phyloP scores from a whole-genome alignment of 2,888 invertebrate genomes.

The Drosophila formosana region DNA sequence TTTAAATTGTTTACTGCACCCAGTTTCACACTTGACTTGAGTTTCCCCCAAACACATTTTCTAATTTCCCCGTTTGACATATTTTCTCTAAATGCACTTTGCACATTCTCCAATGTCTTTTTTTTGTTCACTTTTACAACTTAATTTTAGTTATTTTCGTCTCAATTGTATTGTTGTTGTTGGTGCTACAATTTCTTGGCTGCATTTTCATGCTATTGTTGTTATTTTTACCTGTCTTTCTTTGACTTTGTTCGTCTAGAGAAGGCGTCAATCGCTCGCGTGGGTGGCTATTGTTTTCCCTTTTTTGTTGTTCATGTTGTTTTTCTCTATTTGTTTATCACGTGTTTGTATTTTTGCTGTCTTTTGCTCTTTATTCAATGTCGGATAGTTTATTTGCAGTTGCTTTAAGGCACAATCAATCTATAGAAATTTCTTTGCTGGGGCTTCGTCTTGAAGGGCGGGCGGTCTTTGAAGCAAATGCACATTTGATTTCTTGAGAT shows the following conservation, averaged over 20 bases:
- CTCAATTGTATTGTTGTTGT: slow-evolving; percentile 60
- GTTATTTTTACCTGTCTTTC: slow-evolving; percentile 53
- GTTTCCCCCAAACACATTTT: slow-evolving; percentile 35
- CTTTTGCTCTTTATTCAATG: slow-evolving; percentile 55
- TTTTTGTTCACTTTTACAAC: slow-evolving; percentile 56
- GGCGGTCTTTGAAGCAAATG: neutral
- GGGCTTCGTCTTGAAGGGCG: slow-evolving; percentile 38
- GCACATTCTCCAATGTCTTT: slow-evolving; percentile 28
- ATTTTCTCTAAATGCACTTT: slow-evolving; percentile 62
- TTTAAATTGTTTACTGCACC: slow-evolving; percentile 33
- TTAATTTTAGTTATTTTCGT: slow-evolving; percentile 62
- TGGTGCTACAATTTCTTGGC: slow-evolving; percentile 52
- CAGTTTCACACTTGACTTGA: slow-evolving; percentile 20
- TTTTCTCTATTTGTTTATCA: slow-evolving; percentile 58
- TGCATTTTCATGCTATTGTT: slow-evolving; percentile 41
- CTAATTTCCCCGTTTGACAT: slow-evolving; percentile 65
- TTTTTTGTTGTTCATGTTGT: slow-evolving; percentile 25
- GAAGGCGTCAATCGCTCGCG: slow-evolving; percentile 46
- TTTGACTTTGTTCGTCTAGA: slow-evolving; percentile 24
- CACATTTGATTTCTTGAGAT: neutral
- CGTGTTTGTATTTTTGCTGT: slow-evolving; percentile 51
- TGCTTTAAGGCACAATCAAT: slow-evolving; percentile 38
- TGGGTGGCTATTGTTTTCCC: slow-evolving; percentile 64
- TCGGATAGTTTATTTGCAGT: slow-evolving; percentile 62
- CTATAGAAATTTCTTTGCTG: slow-evolving; percentile 33